Percentiles rank a stretch among this genome's conserved stretches.
Conservation (phyloP, 2,113 vertebrate genomes). For the Sarotherodon lohbergeri region DNA sequence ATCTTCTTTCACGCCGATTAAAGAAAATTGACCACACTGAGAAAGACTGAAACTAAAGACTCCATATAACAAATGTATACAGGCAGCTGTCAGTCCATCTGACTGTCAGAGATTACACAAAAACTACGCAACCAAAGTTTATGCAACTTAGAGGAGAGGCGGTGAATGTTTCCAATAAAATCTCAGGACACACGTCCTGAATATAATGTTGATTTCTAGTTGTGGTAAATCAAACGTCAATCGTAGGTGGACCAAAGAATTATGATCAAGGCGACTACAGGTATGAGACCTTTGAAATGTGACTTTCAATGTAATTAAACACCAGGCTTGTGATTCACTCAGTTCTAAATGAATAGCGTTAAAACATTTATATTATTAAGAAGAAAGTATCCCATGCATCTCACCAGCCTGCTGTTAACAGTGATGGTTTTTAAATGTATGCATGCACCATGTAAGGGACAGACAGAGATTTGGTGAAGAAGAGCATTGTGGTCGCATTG, state of each 20-base stretch:
- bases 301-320: not conserved
- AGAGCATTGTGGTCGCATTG: not conserved
- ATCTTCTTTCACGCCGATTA: not conserved
- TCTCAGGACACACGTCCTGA: not conserved
- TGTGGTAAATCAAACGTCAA: not conserved
- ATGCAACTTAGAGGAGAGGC: not conserved
- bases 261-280: not conserved
- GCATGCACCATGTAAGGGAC: not conserved
- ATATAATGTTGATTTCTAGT: not conserved
- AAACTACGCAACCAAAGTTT: rapidly evolving
- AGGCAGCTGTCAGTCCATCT: not conserved
- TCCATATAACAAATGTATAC: not conserved
- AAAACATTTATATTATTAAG: not conserved
- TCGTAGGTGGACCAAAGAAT: not conserved
- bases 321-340: not conserved
- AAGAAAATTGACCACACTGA: not conserved
- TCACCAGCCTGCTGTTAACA: not conserved
- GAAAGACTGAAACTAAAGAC: not conserved
- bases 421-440: not conserved
- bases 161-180: not conserved
- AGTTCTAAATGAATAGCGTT: not conserved
- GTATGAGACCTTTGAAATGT: not conserved
- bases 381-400: not conserved
- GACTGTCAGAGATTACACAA: not conserved
- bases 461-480: not conserved